phyloP scores from a whole-genome alignment of 2,888 invertebrate species.

The Cantharis rustica region DNA sequence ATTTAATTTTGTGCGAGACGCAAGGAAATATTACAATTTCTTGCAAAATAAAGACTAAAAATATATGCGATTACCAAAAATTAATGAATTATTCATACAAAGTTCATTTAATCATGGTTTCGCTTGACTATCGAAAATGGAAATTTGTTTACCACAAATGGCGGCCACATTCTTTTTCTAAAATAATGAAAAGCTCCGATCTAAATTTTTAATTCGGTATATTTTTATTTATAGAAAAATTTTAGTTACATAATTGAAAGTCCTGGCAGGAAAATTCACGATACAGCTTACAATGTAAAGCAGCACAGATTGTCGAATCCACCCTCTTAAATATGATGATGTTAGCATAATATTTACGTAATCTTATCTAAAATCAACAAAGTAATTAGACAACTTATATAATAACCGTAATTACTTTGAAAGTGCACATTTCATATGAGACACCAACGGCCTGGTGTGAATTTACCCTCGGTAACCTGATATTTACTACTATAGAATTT shows the following conservation, averaged over 20 bases:
- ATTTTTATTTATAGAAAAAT: background rate
- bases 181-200: background rate
- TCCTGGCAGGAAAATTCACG: background rate
- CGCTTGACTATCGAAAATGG: background rate
- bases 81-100: background rate
- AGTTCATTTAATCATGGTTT: background rate
- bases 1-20: background rate
- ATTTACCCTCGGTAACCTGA: constrained; percentile 22
- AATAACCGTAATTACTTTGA: constrained; percentile 25
- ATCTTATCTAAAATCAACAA: constrained; percentile 26
- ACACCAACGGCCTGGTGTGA: constrained; percentile 2
- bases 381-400: constrained; percentile 25
- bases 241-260: background rate
- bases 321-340: constrained; percentile 7
- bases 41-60: background rate
- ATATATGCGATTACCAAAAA: background rate
- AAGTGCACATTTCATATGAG: constrained; percentile 19
- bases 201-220: background rate
- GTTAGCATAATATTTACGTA: constrained; percentile 15
- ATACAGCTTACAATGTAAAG: background rate
- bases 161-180: background rate
- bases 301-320: background rate
- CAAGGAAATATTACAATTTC: background rate
- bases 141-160: background rate
- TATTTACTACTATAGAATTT: constrained; percentile 17